phyloP scores from a whole-genome alignment of 1,140 invertebrate species.

The Teleogryllus occipitalis region DNA sequence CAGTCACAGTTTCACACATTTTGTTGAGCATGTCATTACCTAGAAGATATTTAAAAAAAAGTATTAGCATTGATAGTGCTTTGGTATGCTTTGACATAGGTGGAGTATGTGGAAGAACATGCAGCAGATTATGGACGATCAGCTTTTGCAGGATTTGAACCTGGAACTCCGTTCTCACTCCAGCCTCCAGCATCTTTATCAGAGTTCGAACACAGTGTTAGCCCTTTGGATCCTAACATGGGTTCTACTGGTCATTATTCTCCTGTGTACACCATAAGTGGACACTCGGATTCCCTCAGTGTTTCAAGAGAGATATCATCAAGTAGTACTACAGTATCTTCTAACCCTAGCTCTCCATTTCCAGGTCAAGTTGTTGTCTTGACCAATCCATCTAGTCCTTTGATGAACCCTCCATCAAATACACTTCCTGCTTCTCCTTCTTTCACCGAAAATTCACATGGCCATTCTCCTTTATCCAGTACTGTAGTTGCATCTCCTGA shows the following conservation, averaged over 20 bases:
- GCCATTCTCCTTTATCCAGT: background rate
- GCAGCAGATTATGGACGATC: constrained; percentile 37
- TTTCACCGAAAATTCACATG: background rate
- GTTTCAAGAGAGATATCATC: constrained; percentile 7
- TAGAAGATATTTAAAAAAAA: too few species aligned
- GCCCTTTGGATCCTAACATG: constrained; percentile 50
- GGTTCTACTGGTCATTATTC: constrained; percentile 47
- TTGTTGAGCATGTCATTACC: too few species aligned
- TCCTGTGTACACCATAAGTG: constrained; percentile 33
- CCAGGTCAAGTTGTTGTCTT: background rate
- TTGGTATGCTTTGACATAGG: constrained; percentile 32
- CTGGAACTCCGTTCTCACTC: constrained; percentile 32
- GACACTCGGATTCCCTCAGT: background rate
- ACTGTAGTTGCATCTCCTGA: background rate
- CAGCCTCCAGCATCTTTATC: constrained; percentile 38
- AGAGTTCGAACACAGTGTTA: constrained; percentile 46
- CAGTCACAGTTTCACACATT: too few species aligned
- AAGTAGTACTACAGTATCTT: background rate
- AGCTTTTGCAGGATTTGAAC: constrained; percentile 34
- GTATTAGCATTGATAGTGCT: background rate
- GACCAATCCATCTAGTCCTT: constrained; percentile 1
- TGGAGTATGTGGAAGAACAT: constrained; percentile 46
- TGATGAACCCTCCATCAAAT: constrained; percentile 7
- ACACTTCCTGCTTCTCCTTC: constrained; percentile 1
- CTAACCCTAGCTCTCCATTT: constrained; percentile 12